Conservation (phyloP, 2,113 vertebrate genomes). For the Mellivora capensis region DNA sequence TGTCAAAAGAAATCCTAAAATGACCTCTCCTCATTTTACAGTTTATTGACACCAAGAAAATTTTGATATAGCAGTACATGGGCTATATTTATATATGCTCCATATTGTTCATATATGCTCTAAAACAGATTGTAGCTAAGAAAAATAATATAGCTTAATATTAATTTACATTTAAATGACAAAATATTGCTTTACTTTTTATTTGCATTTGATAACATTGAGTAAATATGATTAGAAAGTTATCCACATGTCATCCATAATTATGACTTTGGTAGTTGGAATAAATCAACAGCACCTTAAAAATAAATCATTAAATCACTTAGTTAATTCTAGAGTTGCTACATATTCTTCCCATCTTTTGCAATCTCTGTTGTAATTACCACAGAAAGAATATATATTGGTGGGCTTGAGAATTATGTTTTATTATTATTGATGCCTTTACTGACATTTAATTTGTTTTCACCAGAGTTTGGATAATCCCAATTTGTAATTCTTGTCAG, state of each 20-base stretch:
- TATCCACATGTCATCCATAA: background rate
- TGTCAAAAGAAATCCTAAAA: background rate
- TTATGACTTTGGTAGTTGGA: background rate
- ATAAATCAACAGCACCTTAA: background rate
- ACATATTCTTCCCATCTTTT: background rate
- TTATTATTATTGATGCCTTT: background rate
- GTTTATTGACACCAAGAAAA: background rate
- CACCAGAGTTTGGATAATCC: background rate
- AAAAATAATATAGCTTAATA: background rate
- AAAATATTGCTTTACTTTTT: background rate
- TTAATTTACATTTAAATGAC: background rate
- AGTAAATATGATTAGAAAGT: background rate
- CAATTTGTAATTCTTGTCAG: background rate
- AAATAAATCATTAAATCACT: background rate
- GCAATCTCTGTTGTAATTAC: background rate
- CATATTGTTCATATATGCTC: background rate
- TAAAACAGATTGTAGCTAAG: background rate
- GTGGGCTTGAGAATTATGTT: background rate
- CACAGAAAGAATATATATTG: background rate
- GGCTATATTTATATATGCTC: background rate
- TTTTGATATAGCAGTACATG: background rate
- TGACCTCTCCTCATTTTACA: background rate
- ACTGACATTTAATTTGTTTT: background rate
- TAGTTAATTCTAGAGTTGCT: background rate
- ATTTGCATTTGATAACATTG: background rate